phyloP scores from a whole-genome alignment of 2,888 invertebrate genomes.

The Lithosia quadra region DNA sequence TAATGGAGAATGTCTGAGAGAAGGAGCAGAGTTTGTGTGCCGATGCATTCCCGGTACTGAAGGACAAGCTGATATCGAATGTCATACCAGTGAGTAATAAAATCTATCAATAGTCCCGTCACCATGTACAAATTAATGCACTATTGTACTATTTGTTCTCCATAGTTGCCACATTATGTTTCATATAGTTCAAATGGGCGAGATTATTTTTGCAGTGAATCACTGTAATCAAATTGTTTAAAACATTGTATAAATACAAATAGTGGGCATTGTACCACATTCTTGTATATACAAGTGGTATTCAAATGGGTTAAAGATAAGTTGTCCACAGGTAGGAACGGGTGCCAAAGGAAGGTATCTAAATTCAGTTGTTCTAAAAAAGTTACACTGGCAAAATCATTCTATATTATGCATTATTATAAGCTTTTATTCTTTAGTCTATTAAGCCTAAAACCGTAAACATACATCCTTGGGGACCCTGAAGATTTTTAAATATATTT shows the following conservation, averaged over 20 bases:
- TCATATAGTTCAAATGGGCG: conserved; percentile 10
- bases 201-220: conserved; percentile 9
- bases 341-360: conserved; percentile 45
- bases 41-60: conserved; percentile 92
- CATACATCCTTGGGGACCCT: conserved; percentile 49
- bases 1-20: conserved; percentile 95
- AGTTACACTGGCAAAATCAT: not conserved
- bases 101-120: conserved; percentile 53
- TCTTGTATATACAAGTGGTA: conserved; percentile 61
- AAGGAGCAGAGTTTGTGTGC: conserved; percentile 94
- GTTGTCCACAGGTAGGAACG: conserved; percentile 37
- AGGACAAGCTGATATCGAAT: conserved; percentile 91
- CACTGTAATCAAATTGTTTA: not conserved
- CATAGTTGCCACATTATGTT: conserved; percentile 12
- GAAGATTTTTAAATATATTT: conserved; percentile 32
- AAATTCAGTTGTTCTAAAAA: not conserved
- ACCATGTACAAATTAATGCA: conserved; percentile 83
- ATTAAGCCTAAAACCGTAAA: not conserved
- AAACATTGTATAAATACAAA: conserved; percentile 23
- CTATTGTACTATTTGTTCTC: conserved; percentile 54
- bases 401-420: not conserved
- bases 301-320: conserved; percentile 39
- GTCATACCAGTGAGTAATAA: conserved; percentile 86
- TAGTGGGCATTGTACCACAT: conserved; percentile 39
- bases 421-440: too few relatives aligned